Base-by-base conservation (phyloP, 1,140 invertebrate species). In the Tetramorium alpestre region DNA sequence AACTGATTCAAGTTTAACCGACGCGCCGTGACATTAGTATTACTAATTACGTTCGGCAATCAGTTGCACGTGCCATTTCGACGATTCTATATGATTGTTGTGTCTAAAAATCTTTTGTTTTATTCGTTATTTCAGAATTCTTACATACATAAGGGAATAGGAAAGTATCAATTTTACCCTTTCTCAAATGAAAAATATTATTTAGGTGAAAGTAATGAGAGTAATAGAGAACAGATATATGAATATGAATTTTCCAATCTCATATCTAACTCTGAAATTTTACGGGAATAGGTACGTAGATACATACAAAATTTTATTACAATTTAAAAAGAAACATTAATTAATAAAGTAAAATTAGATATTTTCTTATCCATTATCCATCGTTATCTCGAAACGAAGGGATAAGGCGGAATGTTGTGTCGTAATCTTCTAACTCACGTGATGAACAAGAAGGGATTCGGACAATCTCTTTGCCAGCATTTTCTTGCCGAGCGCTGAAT, bases 1-100 rank as follows among this genome's bases (percentile, higher is more conserved):
- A 91, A 91, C 91, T 94, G 92, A 95, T 94, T 94, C 90, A 86
- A 94, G 92, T 95, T 95, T 95, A 94, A 95, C 94, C 64, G 70
- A 60, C 56, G 44, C 76, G 22, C 76, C 28, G 77, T 88, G 80
- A 78, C 76, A 87, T 90, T 87, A 76, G 87, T 89, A 69, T 84
- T 56, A 82, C 82, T 87, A 90, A 90, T 90, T 76, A 60, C 75
- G 47, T 47, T 85, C 28, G 62, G 47, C 70, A 84, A 84, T 84
- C 65, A 70, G n/a, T 28, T 56, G 44, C 85, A 85, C 72, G 41
- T 72, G 65, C 11, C 28, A 82, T 47, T 28, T 10, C n/a, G 44
- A 49, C 10, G 33, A 47, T 28, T 18, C 47, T n/a, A 10, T 47
- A 44, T 11, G 58, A 56, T 47, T 38, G 10, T 86, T 67, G 70